Percentiles rank a stretch among this genome's conserved stretches.
These are phyloP conservation scores for Toxotes chatareus DNA, from an alignment of 2,113 vertebrate species.

Conservation along the genomic window DNA sequence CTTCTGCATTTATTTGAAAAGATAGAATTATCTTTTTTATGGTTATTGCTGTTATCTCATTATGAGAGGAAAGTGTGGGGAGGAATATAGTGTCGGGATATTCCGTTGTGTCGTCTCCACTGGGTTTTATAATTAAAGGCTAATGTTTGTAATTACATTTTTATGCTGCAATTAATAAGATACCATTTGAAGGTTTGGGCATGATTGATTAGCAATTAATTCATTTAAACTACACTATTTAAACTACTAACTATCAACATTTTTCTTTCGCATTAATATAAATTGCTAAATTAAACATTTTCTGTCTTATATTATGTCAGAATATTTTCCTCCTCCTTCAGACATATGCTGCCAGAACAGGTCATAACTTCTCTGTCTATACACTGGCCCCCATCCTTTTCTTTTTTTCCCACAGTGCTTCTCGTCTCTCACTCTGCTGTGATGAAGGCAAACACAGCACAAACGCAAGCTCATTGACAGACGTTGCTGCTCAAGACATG, in stretches of 20 bases:
- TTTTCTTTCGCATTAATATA: neutral
- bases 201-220: neutral
- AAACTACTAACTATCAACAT: neutral
- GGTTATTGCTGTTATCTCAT: neutral
- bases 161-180: neutral
- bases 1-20: neutral
- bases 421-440: neutral
- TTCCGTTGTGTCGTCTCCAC: neutral
- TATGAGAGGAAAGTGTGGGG: neutral
- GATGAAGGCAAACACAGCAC: neutral
- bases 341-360: neutral
- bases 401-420: neutral
- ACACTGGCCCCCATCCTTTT: neutral
- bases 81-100: neutral
- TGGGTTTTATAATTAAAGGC: neutral
- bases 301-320: neutral
- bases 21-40: neutral
- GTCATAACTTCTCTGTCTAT: neutral
- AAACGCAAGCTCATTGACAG: conserved; percentile 5
- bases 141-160: neutral
- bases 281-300: neutral
- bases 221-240: neutral
- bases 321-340: neutral
- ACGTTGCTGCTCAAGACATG: conserved; percentile 21
- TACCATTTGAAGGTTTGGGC: neutral